Evolutionary conservation across 2,113 vertebrate genomes (phyloP).

Genomic region (Boleophthalmus pectinirostris): DNA sequence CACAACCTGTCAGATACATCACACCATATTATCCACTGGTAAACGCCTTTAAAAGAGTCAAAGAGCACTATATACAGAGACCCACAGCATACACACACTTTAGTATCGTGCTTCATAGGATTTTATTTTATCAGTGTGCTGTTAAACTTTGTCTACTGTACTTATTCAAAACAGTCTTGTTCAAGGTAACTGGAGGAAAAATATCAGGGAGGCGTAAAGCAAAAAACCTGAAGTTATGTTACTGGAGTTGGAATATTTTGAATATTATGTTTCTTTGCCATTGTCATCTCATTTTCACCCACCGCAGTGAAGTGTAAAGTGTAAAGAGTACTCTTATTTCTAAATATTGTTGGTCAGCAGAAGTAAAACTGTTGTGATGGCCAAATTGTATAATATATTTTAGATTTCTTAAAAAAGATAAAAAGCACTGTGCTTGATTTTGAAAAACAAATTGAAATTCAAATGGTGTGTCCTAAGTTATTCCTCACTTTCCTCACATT

Average conservation of each 20-base stretch:
- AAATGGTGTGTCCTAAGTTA: too few relatives aligned
- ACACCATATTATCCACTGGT: not conserved
- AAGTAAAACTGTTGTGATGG: not conserved
- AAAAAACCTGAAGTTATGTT: not conserved
- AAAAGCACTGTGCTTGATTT: too few relatives aligned
- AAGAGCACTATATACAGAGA: not conserved
- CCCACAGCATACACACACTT: too few relatives aligned
- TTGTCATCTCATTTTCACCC: too few relatives aligned
- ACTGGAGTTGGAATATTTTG: not conserved
- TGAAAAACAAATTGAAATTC: too few relatives aligned
- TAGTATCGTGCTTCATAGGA: not conserved
- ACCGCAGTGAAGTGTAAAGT: too few relatives aligned
- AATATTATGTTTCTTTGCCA: too few relatives aligned
- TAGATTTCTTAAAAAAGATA: not conserved
- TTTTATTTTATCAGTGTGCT: not conserved
- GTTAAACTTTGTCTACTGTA: not conserved
- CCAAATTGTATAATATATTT: not conserved
- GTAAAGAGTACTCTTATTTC: too few relatives aligned
- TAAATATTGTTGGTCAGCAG: too few relatives aligned
- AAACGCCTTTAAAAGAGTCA: not conserved
- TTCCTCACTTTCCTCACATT: too few relatives aligned
- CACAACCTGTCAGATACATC: conserved; percentile 2
- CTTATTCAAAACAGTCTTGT: not conserved
- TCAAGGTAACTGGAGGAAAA: not conserved
- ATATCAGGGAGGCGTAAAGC: too few relatives aligned